Conservation (phyloP, 2,888 invertebrate genomes). For the Peribatodes rhomboidaria region DNA sequence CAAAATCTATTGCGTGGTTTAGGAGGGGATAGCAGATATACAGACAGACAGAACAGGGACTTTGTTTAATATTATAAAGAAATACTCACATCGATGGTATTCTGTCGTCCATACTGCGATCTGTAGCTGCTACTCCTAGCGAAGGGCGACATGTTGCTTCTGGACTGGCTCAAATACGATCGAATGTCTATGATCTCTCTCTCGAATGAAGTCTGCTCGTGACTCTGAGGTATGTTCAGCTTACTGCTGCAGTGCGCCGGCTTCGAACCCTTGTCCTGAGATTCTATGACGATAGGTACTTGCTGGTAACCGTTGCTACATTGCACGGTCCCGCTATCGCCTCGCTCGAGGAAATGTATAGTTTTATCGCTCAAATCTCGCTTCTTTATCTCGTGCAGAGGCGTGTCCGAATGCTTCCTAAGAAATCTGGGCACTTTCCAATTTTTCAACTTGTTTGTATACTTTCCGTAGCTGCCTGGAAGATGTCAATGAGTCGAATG, state of each 20-base stretch:
- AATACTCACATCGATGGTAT: constrained; percentile 82
- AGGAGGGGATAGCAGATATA: too few species aligned
- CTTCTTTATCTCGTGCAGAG: constrained; percentile 79
- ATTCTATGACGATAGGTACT: constrained; percentile 89
- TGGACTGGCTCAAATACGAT: constrained; percentile 91
- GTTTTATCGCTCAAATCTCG: constrained; percentile 74
- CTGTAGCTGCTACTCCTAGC: constrained; percentile 90
- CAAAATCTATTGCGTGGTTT: too few species aligned
- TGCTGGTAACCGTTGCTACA: constrained; percentile 87
- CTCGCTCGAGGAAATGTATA: constrained; percentile 71
- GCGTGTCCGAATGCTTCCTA: constrained; percentile 87
- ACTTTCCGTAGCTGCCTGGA: constrained; percentile 87
- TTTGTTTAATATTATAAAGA: too few species aligned
- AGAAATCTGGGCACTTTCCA: constrained; percentile 91
- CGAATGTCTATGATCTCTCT: constrained; percentile 90
- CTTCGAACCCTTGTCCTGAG: constrained; percentile 71
- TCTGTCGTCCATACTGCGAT: constrained; percentile 89
- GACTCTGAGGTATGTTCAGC: constrained; percentile 79
- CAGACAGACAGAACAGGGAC: too few species aligned
- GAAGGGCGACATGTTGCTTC: constrained; percentile 90
- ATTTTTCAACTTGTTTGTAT: constrained; percentile 86
- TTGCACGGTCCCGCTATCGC: constrained; percentile 63
- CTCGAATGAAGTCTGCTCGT: constrained; percentile 84
- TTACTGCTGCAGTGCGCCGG: constrained; percentile 70
- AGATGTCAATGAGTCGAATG: constrained; percentile 39